These are phyloP conservation scores for Apostichopus japonicus DNA, from an alignment of 35 echinoderm and acorn worm species.

Conservation along the genomic window DNA sequence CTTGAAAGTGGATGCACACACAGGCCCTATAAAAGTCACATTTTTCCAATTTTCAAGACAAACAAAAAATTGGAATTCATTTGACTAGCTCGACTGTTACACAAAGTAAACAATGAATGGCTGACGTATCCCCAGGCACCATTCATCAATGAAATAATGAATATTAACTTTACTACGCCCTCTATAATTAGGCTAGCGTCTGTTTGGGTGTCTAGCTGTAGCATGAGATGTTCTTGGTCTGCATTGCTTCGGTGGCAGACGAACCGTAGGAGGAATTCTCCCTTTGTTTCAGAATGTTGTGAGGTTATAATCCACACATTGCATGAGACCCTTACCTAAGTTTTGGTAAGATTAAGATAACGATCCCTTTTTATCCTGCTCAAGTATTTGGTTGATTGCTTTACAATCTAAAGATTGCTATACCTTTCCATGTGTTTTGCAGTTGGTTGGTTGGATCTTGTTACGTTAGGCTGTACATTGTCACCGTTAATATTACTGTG, in stretches of 20 bases:
- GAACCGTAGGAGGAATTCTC: constrained; percentile 10
- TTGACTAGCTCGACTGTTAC: too few species aligned
- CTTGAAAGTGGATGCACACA: too few species aligned
- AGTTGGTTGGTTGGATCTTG: background rate
- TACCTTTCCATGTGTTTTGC: background rate
- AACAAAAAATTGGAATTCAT: too few species aligned
- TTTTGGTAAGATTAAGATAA: constrained; percentile 4
- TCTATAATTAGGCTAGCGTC: background rate
- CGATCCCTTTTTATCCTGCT: background rate
- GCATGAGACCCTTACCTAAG: background rate
- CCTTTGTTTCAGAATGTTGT: constrained; percentile 22
- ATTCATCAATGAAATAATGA: too few species aligned
- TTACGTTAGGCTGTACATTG: background rate
- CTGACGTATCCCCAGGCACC: too few species aligned
- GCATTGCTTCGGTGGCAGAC: constrained; percentile 11
- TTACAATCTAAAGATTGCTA: background rate
- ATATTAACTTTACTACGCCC: background rate
- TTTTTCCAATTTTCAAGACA: too few species aligned
- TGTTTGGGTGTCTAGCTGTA: background rate
- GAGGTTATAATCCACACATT: background rate
- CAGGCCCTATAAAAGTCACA: too few species aligned
- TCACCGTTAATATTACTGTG: too few species aligned
- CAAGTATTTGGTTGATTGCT: background rate
- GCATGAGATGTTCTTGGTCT: background rate
- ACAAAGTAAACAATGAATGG: too few species aligned